Evolutionary conservation across 2,888 invertebrate species (phyloP).

Genomic region (Dolichopus griseipennis): DNA sequence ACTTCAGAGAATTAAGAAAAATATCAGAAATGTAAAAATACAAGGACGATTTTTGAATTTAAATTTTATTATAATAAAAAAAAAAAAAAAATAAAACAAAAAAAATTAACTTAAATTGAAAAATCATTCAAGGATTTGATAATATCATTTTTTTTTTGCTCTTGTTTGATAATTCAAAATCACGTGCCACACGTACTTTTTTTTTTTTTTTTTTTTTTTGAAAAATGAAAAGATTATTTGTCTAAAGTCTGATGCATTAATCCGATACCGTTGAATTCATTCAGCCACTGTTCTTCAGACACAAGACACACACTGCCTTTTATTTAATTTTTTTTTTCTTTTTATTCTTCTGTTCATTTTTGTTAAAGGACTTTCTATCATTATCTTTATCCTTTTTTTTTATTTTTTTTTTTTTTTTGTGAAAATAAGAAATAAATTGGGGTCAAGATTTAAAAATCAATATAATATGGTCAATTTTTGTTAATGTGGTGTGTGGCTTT

Average conservation of each 20-base stretch:
- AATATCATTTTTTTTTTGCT: background rate
- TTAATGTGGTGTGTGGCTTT: background rate
- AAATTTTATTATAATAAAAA: background rate
- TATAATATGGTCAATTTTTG: background rate
- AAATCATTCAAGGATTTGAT: background rate
- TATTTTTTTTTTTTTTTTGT: no score
- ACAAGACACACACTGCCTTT: no score
- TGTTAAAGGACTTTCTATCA: no score
- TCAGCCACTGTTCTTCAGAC: background rate
- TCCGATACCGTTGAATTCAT: background rate
- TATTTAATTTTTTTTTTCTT: no score
- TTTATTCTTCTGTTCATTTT: no score
- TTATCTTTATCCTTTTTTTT: no score
- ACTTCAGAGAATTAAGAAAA: background rate
- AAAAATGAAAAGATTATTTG: background rate
- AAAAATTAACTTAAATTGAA: background rate
- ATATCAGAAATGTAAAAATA: background rate
- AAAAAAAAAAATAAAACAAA: background rate
- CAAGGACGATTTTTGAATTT: background rate
- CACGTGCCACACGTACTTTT: background rate
- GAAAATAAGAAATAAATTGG: background rate
- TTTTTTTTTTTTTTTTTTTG: background rate
- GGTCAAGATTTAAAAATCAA: conserved; percentile 1
- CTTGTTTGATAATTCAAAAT: background rate
- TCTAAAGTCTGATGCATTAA: background rate